These are phyloP conservation scores for Cryptocephalus moraei DNA, from an alignment of 2,888 invertebrate species.

Conservation along the genomic window DNA sequence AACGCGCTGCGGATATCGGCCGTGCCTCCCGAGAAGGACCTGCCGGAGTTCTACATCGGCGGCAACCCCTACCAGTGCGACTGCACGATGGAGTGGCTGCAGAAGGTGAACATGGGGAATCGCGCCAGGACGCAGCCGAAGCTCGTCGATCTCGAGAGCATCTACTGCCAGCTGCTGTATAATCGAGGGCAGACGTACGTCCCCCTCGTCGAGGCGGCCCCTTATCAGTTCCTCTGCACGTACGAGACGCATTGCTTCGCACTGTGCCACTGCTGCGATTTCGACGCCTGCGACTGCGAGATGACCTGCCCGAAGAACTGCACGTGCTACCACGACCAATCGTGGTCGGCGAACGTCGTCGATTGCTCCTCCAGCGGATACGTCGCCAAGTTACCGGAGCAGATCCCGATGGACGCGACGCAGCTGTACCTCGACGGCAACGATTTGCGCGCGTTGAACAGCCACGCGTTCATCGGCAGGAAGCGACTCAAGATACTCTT, in stretches of 20 bases:
- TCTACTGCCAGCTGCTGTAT: constrained; percentile 71
- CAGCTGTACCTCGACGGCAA: constrained; percentile 79
- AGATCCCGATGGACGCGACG: constrained; percentile 87
- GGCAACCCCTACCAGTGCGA: constrained; percentile 82
- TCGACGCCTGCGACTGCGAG: constrained; percentile 86
- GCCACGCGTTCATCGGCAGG: constrained; percentile 78
- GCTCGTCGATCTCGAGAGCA: constrained; percentile 72
- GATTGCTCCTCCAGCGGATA: constrained; percentile 68
- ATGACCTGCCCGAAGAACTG: constrained; percentile 84
- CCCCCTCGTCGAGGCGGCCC: constrained; percentile 65
- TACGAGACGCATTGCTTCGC: constrained; percentile 80
- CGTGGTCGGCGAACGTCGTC: constrained; percentile 78
- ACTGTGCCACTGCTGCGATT: constrained; percentile 82
- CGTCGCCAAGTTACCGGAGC: constrained; percentile 59
- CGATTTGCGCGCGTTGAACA: constrained; percentile 61
- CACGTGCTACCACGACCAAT: constrained; percentile 81
- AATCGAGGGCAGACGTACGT: constrained; percentile 65
- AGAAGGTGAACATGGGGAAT: constrained; percentile 66
- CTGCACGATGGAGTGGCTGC: constrained; percentile 86
- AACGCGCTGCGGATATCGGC: constrained; percentile 67
- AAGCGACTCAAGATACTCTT: constrained; percentile 67
- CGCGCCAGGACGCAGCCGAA: constrained; percentile 69
- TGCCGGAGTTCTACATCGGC: constrained; percentile 75
- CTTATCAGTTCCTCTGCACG: constrained; percentile 75
- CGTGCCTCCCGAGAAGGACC: constrained; percentile 58